Evolutionary conservation across 1,140 invertebrate genomes (phyloP).

Genomic region (Neodiprion virginianus): DNA sequence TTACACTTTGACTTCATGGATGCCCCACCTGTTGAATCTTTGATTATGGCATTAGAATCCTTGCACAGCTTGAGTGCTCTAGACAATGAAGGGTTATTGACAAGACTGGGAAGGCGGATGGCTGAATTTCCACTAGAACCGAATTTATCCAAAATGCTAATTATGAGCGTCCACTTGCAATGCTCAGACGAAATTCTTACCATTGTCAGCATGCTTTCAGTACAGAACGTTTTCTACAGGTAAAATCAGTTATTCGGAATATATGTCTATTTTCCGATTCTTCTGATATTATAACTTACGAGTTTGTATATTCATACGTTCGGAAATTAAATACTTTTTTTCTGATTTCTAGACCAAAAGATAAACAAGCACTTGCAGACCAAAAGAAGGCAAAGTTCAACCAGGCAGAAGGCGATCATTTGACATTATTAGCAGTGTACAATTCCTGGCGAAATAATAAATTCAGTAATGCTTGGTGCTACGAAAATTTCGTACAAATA

Average conservation of each 20-base stretch:
- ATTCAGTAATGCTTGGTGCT: slow-evolving; percentile 99
- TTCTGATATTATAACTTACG: neutral
- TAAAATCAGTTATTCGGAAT: slow-evolving; percentile 27
- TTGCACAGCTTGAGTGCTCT: slow-evolving; percentile 96
- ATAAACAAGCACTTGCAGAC: slow-evolving; percentile 97
- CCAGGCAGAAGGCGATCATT: slow-evolving; percentile 97
- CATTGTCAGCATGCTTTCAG: slow-evolving; percentile 98
- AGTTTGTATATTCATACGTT: too few species aligned
- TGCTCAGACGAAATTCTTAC: slow-evolving; percentile 99
- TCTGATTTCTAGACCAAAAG: slow-evolving; percentile 74
- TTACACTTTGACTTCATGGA: slow-evolving; percentile 99
- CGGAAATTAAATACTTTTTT: neutral
- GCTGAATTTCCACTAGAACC: slow-evolving; percentile 99
- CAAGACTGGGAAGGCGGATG: slow-evolving; percentile 94
- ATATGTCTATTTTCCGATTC: slow-evolving; percentile 7
- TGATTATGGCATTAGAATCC: slow-evolving; percentile 97
- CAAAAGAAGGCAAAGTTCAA: slow-evolving; percentile 99
- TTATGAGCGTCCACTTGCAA: slow-evolving; percentile 98
- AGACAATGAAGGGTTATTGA: slow-evolving; percentile 96
- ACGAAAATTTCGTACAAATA: slow-evolving; percentile 99
- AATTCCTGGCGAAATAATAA: slow-evolving; percentile 99
- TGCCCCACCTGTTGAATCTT: slow-evolving; percentile 94
- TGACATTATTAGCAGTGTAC: slow-evolving; percentile 97
- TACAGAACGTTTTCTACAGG: slow-evolving; percentile 98
- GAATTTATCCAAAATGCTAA: slow-evolving; percentile 98